phyloP scores from a whole-genome alignment of 53 echinoderm and acorn worm genomes.

The Stichopus horrens region DNA sequence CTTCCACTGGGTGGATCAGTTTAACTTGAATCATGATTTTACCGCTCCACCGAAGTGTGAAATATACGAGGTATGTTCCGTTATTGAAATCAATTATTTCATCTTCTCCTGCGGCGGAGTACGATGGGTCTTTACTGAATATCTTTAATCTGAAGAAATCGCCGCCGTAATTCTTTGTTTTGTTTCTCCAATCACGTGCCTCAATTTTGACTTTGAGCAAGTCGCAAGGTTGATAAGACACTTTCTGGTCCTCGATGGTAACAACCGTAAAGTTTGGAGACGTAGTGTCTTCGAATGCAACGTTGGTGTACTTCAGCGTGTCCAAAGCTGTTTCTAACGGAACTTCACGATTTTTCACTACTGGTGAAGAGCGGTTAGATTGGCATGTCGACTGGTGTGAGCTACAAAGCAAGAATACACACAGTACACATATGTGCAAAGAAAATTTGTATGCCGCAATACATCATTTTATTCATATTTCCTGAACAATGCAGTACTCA shows the following conservation, averaged over 20 bases:
- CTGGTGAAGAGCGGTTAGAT: no score
- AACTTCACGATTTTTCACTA: no score
- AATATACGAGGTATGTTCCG: constrained; percentile 25
- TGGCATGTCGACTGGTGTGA: no score
- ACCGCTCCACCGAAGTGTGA: constrained; percentile 38
- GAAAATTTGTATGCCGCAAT: no score
- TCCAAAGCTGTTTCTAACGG: no score
- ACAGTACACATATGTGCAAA: no score
- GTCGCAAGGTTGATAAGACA: not conserved
- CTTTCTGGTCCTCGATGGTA: not conserved
- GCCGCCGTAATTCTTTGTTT: constrained; percentile 17
- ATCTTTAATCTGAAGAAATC: constrained; percentile 33
- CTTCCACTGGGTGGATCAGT: constrained; percentile 21
- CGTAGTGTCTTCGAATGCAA: not conserved
- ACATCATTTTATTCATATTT: no score
- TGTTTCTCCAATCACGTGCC: constrained; percentile 18
- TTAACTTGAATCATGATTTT: constrained; percentile 2
- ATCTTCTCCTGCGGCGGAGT: constrained; percentile 20
- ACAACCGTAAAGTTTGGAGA: not conserved
- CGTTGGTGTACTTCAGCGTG: no score
- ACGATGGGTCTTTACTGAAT: not conserved
- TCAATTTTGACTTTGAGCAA: not conserved
- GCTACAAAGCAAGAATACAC: no score
- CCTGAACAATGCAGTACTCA: no score
- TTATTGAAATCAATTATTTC: constrained; percentile 1